Evolutionary conservation across 2,888 invertebrate species (phyloP).

Genomic region (Malthinus flaveolus): DNA sequence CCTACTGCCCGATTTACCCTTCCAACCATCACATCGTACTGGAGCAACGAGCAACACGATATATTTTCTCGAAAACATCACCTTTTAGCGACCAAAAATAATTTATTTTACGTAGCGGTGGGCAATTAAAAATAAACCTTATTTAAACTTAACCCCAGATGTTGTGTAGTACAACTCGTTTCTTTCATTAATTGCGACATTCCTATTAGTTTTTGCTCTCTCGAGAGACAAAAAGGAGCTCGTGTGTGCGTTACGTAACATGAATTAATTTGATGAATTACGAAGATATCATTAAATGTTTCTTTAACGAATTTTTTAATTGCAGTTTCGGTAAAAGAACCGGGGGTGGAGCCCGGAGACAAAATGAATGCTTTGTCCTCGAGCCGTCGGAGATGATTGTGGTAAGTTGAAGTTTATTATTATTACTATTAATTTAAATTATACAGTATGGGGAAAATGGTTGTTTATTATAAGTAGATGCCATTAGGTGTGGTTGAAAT

Average conservation of each 20-base stretch:
- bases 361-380: constrained; percentile 82
- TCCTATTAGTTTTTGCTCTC: too few relatives aligned
- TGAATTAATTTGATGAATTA: too few relatives aligned
- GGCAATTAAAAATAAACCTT: constrained; percentile 3
- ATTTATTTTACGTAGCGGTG: background rate
- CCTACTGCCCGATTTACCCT: too few relatives aligned
- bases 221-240: too few relatives aligned
- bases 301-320: constrained; percentile 43
- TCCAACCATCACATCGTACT: too few relatives aligned
- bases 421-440: background rate
- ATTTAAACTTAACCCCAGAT: background rate
- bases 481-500: too few relatives aligned
- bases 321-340: constrained; percentile 83
- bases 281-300: background rate
- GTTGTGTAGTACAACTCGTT: background rate
- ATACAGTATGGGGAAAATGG: background rate
- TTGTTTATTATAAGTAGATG: too few relatives aligned
- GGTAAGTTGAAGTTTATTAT: constrained; percentile 61
- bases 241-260: too few relatives aligned
- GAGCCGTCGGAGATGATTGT: constrained; percentile 88
- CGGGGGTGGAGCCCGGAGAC: constrained; percentile 73
- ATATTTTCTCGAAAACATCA: too few relatives aligned
- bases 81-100: too few relatives aligned
- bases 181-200: too few relatives aligned
- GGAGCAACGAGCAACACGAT: too few relatives aligned